These are phyloP conservation scores for Emmelina monodactyla DNA, from an alignment of 2,888 invertebrate genomes.

Conservation along the genomic window DNA sequence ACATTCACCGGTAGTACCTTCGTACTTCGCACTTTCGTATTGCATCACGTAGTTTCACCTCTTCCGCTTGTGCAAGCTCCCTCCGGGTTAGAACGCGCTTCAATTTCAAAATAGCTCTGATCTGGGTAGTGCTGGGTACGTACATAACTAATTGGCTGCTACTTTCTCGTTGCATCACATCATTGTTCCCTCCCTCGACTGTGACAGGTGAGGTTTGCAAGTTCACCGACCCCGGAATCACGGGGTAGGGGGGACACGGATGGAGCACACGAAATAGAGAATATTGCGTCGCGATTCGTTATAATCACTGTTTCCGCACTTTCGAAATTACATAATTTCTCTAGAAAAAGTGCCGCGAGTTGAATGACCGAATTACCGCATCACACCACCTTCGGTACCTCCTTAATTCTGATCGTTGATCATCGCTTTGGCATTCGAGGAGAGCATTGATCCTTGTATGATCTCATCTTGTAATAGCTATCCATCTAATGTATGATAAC, in stretches of 20 bases:
- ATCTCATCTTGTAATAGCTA: conserved; percentile 43
- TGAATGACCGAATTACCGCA: conserved; percentile 41
- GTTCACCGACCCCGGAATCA: conserved; percentile 47
- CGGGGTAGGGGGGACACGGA: conserved; percentile 34
- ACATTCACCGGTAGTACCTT: conserved; percentile 48
- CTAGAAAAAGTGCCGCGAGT: conserved; percentile 39
- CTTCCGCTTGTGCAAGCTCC: conserved; percentile 58
- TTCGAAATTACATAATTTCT: conserved; percentile 56
- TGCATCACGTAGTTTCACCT: conserved; percentile 56
- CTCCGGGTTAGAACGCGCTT: conserved; percentile 34
- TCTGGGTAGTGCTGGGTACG: conserved; percentile 22
- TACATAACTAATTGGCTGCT: conserved; percentile 20
- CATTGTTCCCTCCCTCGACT: conserved; percentile 36
- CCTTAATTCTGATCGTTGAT: conserved; percentile 37
- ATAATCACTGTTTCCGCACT: conserved; percentile 55
- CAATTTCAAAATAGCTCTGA: conserved; percentile 34
- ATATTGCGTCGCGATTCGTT: conserved; percentile 37
- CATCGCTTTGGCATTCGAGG: conserved; percentile 45
- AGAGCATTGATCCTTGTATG: conserved; percentile 59
- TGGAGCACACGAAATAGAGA: conserved; percentile 43
- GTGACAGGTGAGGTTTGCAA: conserved; percentile 57
- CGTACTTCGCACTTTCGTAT: conserved; percentile 66
- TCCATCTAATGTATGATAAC: conserved; percentile 22
- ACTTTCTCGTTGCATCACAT: conserved; percentile 45
- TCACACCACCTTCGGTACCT: conserved; percentile 13